A percentile compares a stretch with the other conserved stretches of the same genome.
These are phyloP conservation scores for Physella acuta DNA, from an alignment of 1,140 invertebrate genomes.

Conservation along the genomic window DNA sequence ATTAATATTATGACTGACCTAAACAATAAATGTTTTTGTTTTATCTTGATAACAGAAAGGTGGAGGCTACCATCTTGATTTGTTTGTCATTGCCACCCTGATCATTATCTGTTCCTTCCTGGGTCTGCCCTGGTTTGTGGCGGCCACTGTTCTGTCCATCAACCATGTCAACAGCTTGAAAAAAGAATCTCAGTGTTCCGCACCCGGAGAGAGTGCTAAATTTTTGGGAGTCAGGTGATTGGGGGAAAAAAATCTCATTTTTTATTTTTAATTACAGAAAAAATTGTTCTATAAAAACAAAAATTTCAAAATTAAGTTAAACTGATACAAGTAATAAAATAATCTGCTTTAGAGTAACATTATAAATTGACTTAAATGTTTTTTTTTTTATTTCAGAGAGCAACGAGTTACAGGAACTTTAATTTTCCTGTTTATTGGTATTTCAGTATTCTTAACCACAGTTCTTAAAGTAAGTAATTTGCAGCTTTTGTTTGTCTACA, in stretches of 20 bases:
- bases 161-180: constrained; percentile 98
- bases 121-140: constrained; percentile 93
- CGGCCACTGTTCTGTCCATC: constrained; percentile 97
- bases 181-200: constrained; percentile 92
- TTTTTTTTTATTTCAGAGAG: constrained; percentile 69
- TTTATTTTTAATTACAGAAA: no score
- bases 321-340: no score
- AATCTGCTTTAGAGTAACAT: no score
- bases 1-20: no score
- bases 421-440: constrained; percentile 94
- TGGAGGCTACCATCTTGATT: constrained; percentile 95
- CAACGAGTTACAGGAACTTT: constrained; percentile 93
- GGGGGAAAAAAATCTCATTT: not conserved
- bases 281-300: no score
- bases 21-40: no score
- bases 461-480: constrained; percentile 68
- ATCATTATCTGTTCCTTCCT: constrained; percentile 90
- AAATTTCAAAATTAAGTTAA: no score
- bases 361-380: no score
- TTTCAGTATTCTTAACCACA: constrained; percentile 88
- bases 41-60: no score
- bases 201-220: constrained; percentile 96
- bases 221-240: constrained; percentile 85
- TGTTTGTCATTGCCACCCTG: constrained; percentile 86
- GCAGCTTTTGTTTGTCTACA: not conserved